Evolutionary conservation across 2,113 vertebrate species (phyloP).

Genomic region (Brachypteracias leptosomus): DNA sequence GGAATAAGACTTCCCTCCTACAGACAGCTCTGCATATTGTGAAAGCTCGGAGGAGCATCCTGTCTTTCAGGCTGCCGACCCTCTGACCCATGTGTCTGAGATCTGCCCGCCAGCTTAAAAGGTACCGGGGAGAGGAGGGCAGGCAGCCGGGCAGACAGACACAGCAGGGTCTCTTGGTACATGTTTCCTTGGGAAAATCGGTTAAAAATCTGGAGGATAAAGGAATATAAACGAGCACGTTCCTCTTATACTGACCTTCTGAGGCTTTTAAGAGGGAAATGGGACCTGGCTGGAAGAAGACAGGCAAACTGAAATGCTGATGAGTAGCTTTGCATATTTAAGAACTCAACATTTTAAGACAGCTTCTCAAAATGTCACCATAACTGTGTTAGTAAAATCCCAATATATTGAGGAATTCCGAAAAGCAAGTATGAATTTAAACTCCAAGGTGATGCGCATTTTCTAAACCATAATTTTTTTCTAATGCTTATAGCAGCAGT

Average conservation of each 20-base stretch:
- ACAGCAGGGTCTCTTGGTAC: background rate
- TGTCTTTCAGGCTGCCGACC: background rate
- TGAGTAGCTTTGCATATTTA: background rate
- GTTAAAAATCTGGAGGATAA: background rate
- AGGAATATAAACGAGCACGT: background rate
- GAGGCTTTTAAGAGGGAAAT: background rate
- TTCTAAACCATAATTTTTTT: background rate
- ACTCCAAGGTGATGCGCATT: background rate
- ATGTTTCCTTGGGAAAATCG: background rate
- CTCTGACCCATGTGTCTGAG: background rate
- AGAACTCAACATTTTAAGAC: background rate
- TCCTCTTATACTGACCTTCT: background rate
- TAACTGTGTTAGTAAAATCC: background rate
- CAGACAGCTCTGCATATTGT: background rate
- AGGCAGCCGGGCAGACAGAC: accelerated
- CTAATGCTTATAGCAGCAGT: background rate
- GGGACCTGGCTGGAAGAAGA: background rate
- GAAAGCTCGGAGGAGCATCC: background rate
- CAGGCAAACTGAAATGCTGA: background rate
- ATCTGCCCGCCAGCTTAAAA: background rate
- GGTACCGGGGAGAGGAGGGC: background rate
- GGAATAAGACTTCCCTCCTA: background rate
- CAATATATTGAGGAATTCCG: background rate
- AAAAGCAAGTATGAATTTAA: background rate
- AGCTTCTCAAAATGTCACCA: background rate